These are phyloP conservation scores for Bombus impatiens DNA, from an alignment of 1,140 invertebrate genomes.

Conservation along the genomic window DNA sequence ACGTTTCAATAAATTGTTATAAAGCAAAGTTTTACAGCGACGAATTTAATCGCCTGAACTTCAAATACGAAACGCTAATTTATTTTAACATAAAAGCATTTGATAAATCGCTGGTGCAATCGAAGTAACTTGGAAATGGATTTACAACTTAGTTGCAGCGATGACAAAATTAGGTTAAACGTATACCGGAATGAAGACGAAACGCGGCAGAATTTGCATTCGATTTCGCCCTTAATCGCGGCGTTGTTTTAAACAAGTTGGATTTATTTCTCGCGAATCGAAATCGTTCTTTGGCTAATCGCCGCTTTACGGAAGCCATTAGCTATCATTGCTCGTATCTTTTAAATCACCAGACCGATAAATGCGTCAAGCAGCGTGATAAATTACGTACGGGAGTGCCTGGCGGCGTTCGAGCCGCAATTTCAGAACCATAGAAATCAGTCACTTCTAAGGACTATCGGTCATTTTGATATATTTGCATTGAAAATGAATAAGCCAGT, in stretches of 20 bases:
- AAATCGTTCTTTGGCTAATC: neutral
- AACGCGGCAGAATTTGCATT: neutral
- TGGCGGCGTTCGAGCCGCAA: slow-evolving; percentile 37
- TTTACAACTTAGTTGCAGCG: neutral
- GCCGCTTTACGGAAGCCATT: neutral
- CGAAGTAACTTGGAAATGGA: neutral
- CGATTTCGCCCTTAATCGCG: neutral
- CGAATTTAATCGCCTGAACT: neutral
- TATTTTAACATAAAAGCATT: too few species aligned
- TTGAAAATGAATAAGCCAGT: slow-evolving; percentile 29
- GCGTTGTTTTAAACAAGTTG: neutral
- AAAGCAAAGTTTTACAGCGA: neutral
- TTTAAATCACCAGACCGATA: slow-evolving; percentile 13
- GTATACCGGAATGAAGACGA: neutral
- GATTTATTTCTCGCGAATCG: neutral
- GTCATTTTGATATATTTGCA: slow-evolving; percentile 39
- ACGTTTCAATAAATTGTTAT: too few species aligned
- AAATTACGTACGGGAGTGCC: slow-evolving; percentile 35
- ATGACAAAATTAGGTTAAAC: neutral
- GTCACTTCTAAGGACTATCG: slow-evolving; percentile 29
- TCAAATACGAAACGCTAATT: neutral
- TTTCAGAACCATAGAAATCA: slow-evolving; percentile 53
- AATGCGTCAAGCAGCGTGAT: slow-evolving; percentile 48
- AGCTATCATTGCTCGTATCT: neutral
- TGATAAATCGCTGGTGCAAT: too few species aligned